Evolutionary conservation across 2,888 invertebrate genomes (phyloP).

Genomic region (Lathronympha strigana): DNA sequence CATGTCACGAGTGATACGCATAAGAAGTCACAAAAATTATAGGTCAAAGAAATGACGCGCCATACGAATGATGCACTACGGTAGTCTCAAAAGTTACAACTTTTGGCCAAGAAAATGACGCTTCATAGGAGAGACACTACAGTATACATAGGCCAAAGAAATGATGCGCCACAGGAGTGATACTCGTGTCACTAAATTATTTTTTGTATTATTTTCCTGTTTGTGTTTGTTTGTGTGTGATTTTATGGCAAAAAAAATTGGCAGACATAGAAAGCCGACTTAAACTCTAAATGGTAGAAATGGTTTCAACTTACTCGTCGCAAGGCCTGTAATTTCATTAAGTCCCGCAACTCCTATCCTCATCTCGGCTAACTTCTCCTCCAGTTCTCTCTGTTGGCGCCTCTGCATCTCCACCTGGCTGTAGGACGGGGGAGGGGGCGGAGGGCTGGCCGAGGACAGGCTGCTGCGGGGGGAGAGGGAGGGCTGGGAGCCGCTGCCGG

Average conservation of each 20-base stretch:
- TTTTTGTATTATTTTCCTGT: too few species aligned
- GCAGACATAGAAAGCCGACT: background rate
- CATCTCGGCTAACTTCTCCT: slow-evolving; percentile 83
- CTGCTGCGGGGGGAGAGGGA: slow-evolving; percentile 94
- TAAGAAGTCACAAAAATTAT: too few species aligned
- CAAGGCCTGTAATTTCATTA: slow-evolving; percentile 78
- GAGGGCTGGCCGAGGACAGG: slow-evolving; percentile 93
- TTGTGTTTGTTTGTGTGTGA: too few species aligned
- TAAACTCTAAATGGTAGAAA: background rate
- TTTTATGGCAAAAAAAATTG: background rate
- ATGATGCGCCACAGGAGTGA: too few species aligned
- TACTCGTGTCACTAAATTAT: too few species aligned
- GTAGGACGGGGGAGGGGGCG: slow-evolving; percentile 84
- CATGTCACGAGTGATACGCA: too few species aligned
- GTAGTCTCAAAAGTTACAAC: too few species aligned
- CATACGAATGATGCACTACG: too few species aligned
- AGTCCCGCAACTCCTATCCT: slow-evolving; percentile 80
- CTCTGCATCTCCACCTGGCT: slow-evolving; percentile 86
- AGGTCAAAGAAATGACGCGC: too few species aligned
- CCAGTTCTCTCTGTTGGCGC: slow-evolving; percentile 78
- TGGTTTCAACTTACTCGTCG: slow-evolving; percentile 65
- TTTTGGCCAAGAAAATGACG: too few species aligned
- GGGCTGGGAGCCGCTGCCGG: slow-evolving; percentile 89
- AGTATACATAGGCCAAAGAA: too few species aligned
- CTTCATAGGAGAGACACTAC: too few species aligned